A percentile compares a stretch with the other conserved stretches of the same genome.
phyloP scores from a whole-genome alignment of 1,140 invertebrate genomes.

The Rhyacophila brunnea region DNA sequence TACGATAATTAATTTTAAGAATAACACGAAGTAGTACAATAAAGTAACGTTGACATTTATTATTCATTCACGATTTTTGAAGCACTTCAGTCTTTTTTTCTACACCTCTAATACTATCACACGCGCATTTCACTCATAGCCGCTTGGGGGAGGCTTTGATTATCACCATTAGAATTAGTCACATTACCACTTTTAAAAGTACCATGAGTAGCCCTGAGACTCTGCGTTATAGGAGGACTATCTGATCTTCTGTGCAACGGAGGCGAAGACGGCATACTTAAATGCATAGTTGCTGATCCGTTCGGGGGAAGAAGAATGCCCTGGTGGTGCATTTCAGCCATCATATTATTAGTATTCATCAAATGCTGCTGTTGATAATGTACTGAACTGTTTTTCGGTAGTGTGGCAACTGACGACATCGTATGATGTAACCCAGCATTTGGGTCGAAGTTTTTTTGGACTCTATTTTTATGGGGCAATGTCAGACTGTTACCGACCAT shows the following conservation, averaged over 20 bases:
- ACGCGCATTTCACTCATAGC: conserved; percentile 82
- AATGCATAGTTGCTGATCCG: conserved; percentile 41
- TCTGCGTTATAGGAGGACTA: conserved; percentile 34
- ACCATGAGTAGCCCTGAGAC: conserved; percentile 40
- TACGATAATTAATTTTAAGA: too few relatives aligned
- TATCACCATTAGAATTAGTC: conserved; percentile 35
- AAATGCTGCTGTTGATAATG: conserved; percentile 40
- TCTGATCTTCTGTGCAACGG: conserved; percentile 39
- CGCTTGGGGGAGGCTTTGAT: conserved; percentile 62
- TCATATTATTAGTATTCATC: conserved; percentile 48
- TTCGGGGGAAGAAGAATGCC: conserved; percentile 48
- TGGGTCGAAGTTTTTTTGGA: conserved; percentile 47
- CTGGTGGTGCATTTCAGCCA: conserved; percentile 46
- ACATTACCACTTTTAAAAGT: conserved; percentile 48
- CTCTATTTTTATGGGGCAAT: conserved; percentile 49
- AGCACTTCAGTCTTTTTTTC: neutral
- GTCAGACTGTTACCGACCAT: conserved; percentile 52
- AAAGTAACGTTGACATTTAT: too few relatives aligned
- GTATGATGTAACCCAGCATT: conserved; percentile 44
- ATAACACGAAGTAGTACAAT: too few relatives aligned
- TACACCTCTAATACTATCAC: conserved; percentile 58
- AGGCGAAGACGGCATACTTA: conserved; percentile 36
- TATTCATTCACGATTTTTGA: too few relatives aligned
- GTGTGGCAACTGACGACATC: conserved; percentile 48
- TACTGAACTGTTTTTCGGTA: conserved; percentile 46